Evolutionary conservation across 2,113 vertebrate genomes (phyloP).

Genomic region (Leucopternis melanops): DNA sequence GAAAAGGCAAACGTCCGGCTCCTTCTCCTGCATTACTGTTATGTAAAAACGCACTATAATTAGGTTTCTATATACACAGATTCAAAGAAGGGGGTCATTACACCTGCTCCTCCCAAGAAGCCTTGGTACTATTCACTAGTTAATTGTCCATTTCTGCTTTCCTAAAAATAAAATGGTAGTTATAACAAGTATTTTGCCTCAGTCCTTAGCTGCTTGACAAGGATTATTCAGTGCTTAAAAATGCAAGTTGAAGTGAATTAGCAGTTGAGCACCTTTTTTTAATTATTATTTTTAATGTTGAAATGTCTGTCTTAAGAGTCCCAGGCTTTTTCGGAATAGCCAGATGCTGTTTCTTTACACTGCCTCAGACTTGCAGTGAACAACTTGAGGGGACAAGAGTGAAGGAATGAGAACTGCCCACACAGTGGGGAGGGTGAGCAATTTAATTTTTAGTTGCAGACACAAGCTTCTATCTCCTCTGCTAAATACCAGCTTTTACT

Average conservation of each 20-base stretch:
- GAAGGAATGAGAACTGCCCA: conserved; percentile 18
- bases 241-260: neutral
- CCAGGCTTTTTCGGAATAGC: neutral
- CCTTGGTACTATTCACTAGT: neutral
- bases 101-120: neutral
- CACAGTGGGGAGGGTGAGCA: neutral
- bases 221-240: neutral
- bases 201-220: neutral
- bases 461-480: neutral
- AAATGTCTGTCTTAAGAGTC: neutral
- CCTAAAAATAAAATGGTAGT: neutral
- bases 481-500: neutral
- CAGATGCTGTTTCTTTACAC: neutral
- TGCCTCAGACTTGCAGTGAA: neutral
- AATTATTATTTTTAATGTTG: neutral
- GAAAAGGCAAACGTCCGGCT: too few species aligned
- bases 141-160: neutral
- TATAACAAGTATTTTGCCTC: neutral
- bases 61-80: neutral
- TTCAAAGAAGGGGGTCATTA: neutral
- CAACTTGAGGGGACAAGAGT: neutral
- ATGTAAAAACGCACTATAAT: neutral
- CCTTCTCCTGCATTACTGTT: neutral
- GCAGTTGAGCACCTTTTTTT: neutral
- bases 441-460: conserved; percentile 35